Evolutionary conservation across 92 coral and sea anemone species (phyloP).

Genomic region (Paragorgia papillata): DNA sequence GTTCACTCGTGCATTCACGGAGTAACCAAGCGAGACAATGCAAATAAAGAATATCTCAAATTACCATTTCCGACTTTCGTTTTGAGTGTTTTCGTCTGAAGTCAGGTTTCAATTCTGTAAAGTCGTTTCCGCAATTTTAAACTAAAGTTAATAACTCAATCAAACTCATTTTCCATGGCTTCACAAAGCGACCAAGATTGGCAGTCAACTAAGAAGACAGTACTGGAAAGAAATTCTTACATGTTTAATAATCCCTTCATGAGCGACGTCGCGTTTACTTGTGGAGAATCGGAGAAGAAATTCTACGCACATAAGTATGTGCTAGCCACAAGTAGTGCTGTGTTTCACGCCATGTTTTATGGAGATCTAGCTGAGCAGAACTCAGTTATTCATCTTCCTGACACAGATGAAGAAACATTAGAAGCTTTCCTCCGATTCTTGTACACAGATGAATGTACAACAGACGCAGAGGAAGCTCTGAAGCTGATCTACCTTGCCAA

Average conservation of each 20-base stretch:
- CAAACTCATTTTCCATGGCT: no score
- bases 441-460: conserved; percentile 59
- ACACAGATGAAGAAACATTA: conserved; percentile 58
- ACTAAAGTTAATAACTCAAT: no score
- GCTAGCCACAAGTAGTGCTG: conserved; percentile 64
- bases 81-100: no score
- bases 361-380: conserved; percentile 56
- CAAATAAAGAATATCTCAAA: no score
- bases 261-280: conserved; percentile 46
- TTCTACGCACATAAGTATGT: conserved; percentile 60
- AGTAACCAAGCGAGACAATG: no score
- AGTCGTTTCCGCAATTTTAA: no score
- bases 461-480: conserved; percentile 56
- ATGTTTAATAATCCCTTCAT: conserved; percentile 50
- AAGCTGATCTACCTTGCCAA: conserved; percentile 63
- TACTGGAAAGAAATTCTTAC: conserved; percentile 44
- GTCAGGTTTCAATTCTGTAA: no score
- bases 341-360: conserved; percentile 65
- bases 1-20: no score
- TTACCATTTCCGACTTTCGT: no score
- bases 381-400: conserved; percentile 58
- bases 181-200: conserved; percentile 34
- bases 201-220: conserved; percentile 38
- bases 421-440: conserved; percentile 65
- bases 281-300: neutral